Base-by-base conservation (phyloP, 2,888 invertebrate species). In the Formica aserva region DNA sequence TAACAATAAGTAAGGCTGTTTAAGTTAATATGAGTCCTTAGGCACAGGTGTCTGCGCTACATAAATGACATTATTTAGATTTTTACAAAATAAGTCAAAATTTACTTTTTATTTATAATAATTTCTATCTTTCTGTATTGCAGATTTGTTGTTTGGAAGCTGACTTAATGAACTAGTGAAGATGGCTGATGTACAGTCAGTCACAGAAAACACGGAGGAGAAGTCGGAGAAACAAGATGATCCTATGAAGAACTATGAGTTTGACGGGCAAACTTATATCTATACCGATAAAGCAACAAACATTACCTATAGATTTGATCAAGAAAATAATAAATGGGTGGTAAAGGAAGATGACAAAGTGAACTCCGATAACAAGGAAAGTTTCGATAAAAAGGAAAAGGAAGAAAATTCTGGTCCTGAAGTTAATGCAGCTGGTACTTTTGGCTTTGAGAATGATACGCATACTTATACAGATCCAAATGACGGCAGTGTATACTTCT, bases 401-500 rank as follows among this genome's bases (percentile, higher is more conserved):
- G 29, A 69, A 15, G 77, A 85, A 76, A 29, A 52, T 0, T 63
- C 69, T 65, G 91, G 93, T 87, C 85, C 89, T 41, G 92, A 91
- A 77, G 91, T 93, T 87, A 86, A 92, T 74, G 88, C 92, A 57
- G 83, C 93, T 86, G 95, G 94, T 87, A 91, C 95, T 80, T 97
- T 97, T 93, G 97, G 97, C 75, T 97, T 97, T 94, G 97, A 98
- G 95, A 96, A 97, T 94, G 97, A 97, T 92, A 96, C 97, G 74
- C 97, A 97, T 91, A 97, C 97, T 13, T 98, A 98, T 91, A 97
- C 97, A 8, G 98, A 98, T 93, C 95, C 96, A 35, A 95, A 96
- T 75, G 99, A 99, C 96, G 99, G 99, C 0, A 97, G 97, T 0
- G 97, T 97, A 86, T 98, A 97, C 94, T 97, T 99, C 93, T 99